A percentile compares a stretch with the other conserved stretches of the same genome.
Evolutionary conservation across 1,140 invertebrate species (phyloP).

Genomic region (Cotesia typhae): DNA sequence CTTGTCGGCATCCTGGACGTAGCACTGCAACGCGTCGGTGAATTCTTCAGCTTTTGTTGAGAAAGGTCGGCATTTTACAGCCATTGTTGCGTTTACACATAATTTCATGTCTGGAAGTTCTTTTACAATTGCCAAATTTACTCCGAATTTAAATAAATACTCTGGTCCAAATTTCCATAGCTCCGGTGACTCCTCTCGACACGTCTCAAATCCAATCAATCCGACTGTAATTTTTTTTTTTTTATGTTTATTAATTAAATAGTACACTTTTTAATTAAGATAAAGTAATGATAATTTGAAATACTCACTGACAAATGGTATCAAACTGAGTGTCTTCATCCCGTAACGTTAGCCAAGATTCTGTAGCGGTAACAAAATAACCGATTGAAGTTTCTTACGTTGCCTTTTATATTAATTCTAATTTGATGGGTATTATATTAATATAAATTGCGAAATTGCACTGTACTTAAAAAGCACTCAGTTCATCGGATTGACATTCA

Average conservation of each 20-base stretch:
- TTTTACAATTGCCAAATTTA: conserved; percentile 15
- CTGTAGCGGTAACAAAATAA: neutral
- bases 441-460: conserved; percentile 30
- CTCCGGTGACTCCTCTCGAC: conserved; percentile 27
- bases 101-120: neutral
- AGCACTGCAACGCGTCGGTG: conserved; percentile 24
- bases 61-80: conserved; percentile 25
- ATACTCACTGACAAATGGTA: conserved; percentile 31
- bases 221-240: conserved; percentile 17
- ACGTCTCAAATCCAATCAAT: conserved; percentile 19
- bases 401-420: conserved; percentile 21
- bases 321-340: conserved; percentile 26
- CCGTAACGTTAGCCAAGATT: neutral
- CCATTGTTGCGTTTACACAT: conserved; percentile 14
- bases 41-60: neutral
- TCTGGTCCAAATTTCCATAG: conserved; percentile 33
- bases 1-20: neutral
- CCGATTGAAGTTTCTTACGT: neutral
- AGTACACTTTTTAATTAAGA: neutral
- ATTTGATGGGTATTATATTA: neutral
- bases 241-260: neutral
- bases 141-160: conserved; percentile 20
- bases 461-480: neutral
- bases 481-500: conserved; percentile 12
- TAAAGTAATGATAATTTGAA: neutral